Evolutionary conservation across 2,797 vertebrate species (phyloP).

Genomic region (Momotus momota): DNA sequence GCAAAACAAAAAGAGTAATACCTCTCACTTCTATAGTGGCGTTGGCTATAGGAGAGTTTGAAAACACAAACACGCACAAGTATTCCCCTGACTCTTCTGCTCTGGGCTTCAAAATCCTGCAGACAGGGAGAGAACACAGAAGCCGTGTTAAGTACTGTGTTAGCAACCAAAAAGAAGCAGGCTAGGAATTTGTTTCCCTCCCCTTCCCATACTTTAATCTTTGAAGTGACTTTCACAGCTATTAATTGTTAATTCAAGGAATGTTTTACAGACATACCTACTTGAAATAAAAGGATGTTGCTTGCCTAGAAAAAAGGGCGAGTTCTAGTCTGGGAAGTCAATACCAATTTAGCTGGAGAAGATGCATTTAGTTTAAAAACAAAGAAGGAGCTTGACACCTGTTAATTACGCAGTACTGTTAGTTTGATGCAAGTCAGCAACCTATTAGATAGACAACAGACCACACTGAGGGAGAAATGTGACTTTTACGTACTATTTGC

Average conservation of each 20-base stretch:
- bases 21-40: slow-evolving; percentile 98
- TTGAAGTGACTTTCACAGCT: background rate
- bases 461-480: background rate
- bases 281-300: background rate
- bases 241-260: background rate
- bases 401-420: background rate
- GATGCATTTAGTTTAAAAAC: background rate
- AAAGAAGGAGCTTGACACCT: background rate
- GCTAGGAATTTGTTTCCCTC: background rate
- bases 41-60: slow-evolving; percentile 89
- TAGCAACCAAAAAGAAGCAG: background rate
- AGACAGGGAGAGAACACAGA: slow-evolving; percentile 66
- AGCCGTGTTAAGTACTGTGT: background rate
- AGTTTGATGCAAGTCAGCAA: background rate
- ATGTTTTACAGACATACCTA: background rate
- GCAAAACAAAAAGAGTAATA: slow-evolving; percentile 67
- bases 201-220: background rate
- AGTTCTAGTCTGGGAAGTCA: background rate
- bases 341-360: background rate
- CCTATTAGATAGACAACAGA: background rate
- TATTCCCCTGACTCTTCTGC: slow-evolving; percentile 96
- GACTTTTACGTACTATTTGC: background rate
- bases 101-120: slow-evolving; percentile 90
- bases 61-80: slow-evolving; percentile 94
- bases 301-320: background rate